Evolutionary conservation across 2,113 vertebrate species (phyloP), one percentile per base, ranked within the genome.

Genomic region (Tetraodon nigroviridis): DNA sequence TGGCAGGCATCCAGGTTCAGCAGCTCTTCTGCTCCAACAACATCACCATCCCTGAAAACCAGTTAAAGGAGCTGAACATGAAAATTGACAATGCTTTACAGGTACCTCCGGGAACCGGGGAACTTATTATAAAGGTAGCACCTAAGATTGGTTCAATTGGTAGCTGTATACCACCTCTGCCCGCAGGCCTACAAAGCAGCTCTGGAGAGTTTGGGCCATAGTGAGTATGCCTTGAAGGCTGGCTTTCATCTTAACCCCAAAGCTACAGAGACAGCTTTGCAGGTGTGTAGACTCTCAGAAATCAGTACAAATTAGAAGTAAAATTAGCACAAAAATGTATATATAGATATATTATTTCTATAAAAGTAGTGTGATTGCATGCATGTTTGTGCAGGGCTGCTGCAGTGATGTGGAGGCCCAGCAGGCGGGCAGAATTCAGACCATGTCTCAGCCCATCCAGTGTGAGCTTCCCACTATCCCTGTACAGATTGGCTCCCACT

Each of bases 211-310:
- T 86, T 98, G 84, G 97, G 96, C 66, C 96, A 99, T 81, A 94
- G 94, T 90, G 97, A 99, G 87, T 99, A 98, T 29, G 92, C 94
- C 51, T 92, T 99, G 88, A 99, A 97, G 87, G 95, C 93, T 42
- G 97, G 95, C 73, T 99, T 99, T 90, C 94, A 98, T 83, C 86
- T 98, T 69, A 98, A 93, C 80, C 95, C 97, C 67, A 99, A 98
- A 89, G 90, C 94, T 56, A 94, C 95, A 73, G 97, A 99, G 91
- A 90, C 89, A 51, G 92, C 93, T 80, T 90, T 99, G 79, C 94
- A 97, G 94, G 97, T 97, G 90, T 42, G 84, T 68, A 64, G 12
- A 40, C 12, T 20, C 18, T 61, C 15, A 61, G 45, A n/a, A 50
- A 21, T 57, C 11, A n/a, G 5, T 3, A 29, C 19, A 21, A 20